Evolutionary conservation across 2,888 invertebrate species (phyloP).

Genomic region (Nebria brevicollis): DNA sequence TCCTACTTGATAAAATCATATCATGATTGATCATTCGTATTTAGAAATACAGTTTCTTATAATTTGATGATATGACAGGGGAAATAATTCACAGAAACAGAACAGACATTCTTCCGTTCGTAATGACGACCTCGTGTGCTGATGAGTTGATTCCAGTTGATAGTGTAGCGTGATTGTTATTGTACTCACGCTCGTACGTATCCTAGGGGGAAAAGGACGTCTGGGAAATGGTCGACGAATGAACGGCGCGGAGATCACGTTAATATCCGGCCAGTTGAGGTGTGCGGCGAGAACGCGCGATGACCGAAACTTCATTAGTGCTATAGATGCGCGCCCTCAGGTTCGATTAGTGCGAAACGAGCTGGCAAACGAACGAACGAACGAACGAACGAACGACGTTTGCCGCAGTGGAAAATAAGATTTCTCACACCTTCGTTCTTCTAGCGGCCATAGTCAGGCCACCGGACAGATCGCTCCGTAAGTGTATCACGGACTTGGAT

Average conservation of each 20-base stretch:
- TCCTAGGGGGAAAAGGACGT: conserved; percentile 14
- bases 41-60: too few relatives aligned
- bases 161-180: conserved; percentile 14
- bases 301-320: conserved; percentile 31
- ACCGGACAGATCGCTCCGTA: neutral
- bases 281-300: neutral
- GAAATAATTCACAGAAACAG: neutral
- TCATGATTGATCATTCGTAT: too few relatives aligned
- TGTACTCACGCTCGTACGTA: conserved; percentile 27
- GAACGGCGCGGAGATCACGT: conserved; percentile 8
- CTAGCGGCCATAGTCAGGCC: conserved; percentile 46
- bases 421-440: conserved; percentile 59
- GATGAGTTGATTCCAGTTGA: neutral
- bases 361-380: too few relatives aligned
- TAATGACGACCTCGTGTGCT: neutral
- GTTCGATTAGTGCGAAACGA: conserved; percentile 23
- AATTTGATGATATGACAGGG: neutral
- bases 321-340: conserved; percentile 11
- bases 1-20: too few relatives aligned
- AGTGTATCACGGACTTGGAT: neutral
- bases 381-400: neutral
- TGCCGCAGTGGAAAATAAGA: conserved; percentile 56
- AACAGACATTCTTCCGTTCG: neutral
- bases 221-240: conserved; percentile 3
- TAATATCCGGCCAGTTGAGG: conserved; percentile 24